Conservation (phyloP, 2,797 vertebrate species). For the Gymnocypris eckloni region DNA sequence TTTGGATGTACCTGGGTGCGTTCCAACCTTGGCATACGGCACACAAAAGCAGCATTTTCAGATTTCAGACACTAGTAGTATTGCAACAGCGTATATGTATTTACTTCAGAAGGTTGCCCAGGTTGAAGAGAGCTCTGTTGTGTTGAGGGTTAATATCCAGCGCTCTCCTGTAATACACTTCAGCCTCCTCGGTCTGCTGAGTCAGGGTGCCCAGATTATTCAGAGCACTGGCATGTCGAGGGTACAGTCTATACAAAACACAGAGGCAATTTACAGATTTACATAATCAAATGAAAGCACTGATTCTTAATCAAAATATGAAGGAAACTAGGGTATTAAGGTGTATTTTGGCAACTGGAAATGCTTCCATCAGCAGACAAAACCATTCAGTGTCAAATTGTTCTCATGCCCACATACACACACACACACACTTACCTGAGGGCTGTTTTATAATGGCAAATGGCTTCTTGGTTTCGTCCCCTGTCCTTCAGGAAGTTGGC, state of each 20-base stretch:
- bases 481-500: conserved; percentile 97
- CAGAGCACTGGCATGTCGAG: conserved; percentile 94
- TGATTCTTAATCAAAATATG: background rate
- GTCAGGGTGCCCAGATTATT: conserved; percentile 96
- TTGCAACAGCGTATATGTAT: background rate
- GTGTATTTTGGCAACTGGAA: background rate
- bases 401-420: background rate
- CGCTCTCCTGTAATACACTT: conserved; percentile 89
- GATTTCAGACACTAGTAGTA: background rate
- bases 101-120: conserved; percentile 94
- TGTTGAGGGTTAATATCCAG: conserved; percentile 92
- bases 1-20: background rate
- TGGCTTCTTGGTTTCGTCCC: conserved; percentile 85
- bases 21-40: background rate
- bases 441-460: conserved; percentile 92
- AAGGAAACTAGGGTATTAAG: background rate
- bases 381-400: background rate
- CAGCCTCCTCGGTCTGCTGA: conserved; percentile 81
- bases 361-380: background rate
- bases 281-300: background rate
- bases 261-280: background rate
- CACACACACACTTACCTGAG: conserved; percentile 82
- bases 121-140: conserved; percentile 94
- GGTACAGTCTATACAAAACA: conserved; percentile 83
- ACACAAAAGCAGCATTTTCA: background rate